Percentiles rank a stretch among this genome's conserved stretches.
Conservation (phyloP, 2,797 vertebrate genomes). For the Acomys russatus region DNA sequence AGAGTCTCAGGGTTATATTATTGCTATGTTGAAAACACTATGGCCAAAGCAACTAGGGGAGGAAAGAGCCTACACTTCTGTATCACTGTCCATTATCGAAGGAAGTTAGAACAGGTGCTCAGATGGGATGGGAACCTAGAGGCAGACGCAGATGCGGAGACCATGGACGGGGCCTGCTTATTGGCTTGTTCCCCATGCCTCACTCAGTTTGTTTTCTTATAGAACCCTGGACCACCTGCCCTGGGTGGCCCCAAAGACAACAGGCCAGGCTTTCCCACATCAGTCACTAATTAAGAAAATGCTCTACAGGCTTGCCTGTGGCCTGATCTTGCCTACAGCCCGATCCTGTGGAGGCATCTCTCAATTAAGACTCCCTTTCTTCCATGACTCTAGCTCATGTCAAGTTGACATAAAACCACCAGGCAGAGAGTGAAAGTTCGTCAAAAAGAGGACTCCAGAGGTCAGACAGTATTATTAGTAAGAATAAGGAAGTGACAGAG, state of each 20-base stretch:
- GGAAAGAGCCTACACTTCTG: background rate
- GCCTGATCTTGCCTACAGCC: background rate
- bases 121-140: background rate
- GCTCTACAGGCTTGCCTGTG: background rate
- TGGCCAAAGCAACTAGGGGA: background rate
- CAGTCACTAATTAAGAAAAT: background rate
- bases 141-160: no score
- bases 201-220: background rate
- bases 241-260: background rate
- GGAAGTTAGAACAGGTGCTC: background rate
- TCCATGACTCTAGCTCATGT: background rate
- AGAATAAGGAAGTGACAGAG: conserved; percentile 17
- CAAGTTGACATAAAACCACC: background rate
- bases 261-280: background rate
- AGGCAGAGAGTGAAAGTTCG: background rate
- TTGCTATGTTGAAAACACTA: background rate
- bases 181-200: background rate
- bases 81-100: background rate
- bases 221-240: background rate
- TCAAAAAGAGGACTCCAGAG: background rate
- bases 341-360: background rate
- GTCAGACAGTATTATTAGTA: background rate
- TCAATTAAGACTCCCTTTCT: background rate
- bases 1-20: background rate
- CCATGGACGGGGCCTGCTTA: background rate